Percentiles rank a stretch among this genome's conserved stretches.
phyloP scores from a whole-genome alignment of 2,797 vertebrate genomes.

The Natrix natrix region DNA sequence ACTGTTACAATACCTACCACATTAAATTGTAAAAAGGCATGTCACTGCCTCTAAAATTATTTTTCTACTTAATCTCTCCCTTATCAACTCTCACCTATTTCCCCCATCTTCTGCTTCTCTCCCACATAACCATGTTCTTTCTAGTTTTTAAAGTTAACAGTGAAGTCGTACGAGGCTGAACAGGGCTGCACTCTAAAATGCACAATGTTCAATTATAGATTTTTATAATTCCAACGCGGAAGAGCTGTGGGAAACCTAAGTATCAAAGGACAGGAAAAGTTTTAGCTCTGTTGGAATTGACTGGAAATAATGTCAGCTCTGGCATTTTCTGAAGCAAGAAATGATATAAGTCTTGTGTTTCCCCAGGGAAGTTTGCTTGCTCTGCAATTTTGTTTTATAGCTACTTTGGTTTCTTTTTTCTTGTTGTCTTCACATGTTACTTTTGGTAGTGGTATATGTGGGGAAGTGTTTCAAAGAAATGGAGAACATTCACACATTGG shows the following conservation, averaged over 20 bases:
- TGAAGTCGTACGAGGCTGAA: slow-evolving; percentile 10
- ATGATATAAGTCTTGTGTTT: slow-evolving; percentile 35
- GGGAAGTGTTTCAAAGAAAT: not conserved
- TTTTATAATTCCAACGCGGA: slow-evolving; percentile 25
- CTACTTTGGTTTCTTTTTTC: slow-evolving; percentile 46
- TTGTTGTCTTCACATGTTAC: not conserved
- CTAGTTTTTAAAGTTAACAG: slow-evolving; percentile 38
- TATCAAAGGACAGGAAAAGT: slow-evolving; percentile 25
- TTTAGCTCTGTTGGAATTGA: slow-evolving; percentile 34
- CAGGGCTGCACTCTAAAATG: not conserved
- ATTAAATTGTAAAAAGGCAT: not conserved
- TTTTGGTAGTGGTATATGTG: not conserved
- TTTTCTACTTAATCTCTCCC: not conserved
- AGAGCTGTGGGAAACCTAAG: not conserved
- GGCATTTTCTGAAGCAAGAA: slow-evolving; percentile 24
- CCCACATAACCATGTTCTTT: slow-evolving; percentile 30
- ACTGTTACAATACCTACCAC: not conserved
- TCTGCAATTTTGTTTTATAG: slow-evolving; percentile 34
- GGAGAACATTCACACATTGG: not conserved
- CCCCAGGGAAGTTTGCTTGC: slow-evolving; percentile 40
- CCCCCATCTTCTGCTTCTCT: not conserved
- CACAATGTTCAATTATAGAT: slow-evolving; percentile 36
- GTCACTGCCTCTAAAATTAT: not conserved
- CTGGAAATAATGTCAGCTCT: slow-evolving; percentile 29
- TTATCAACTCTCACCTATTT: not conserved